Conservation (phyloP, 2,113 vertebrate species). For the Saccopteryx bilineata region DNA sequence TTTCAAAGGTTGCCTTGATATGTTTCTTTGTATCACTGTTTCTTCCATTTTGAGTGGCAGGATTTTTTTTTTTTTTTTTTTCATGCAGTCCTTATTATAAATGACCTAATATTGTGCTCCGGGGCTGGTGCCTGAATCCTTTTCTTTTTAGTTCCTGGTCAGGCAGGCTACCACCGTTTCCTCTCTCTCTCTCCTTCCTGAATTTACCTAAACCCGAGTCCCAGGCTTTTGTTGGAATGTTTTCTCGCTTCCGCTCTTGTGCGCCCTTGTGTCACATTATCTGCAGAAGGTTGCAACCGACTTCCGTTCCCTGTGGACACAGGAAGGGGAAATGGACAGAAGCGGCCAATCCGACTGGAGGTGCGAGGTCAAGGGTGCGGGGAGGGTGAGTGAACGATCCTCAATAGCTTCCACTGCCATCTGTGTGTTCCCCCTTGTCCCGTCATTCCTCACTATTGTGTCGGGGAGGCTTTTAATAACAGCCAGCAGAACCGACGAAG, state of each 20-base stretch:
- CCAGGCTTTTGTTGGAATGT: conserved; percentile 89
- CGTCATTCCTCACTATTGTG: conserved; percentile 80
- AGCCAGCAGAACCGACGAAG: conserved; percentile 84
- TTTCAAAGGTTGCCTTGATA: conserved; percentile 73
- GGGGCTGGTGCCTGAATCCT: conserved; percentile 77
- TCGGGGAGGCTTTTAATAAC: conserved; percentile 88
- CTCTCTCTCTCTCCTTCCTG: conserved; percentile 89
- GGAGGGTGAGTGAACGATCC: conserved; percentile 70
- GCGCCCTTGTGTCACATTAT: conserved; percentile 89
- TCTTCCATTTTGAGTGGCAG: conserved; percentile 80
- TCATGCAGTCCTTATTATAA: conserved; percentile 84
- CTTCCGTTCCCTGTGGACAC: conserved; percentile 89
- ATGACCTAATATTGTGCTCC: conserved; percentile 86
- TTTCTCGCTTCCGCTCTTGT: conserved; percentile 88
- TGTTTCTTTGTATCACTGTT: conserved; percentile 77
- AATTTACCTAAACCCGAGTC: conserved; percentile 88
- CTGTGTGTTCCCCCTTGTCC: conserved; percentile 70
- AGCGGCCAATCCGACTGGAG: conserved; percentile 86
- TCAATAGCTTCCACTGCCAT: conserved; percentile 78
- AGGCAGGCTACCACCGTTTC: conserved; percentile 86
- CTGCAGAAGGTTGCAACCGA: conserved; percentile 88
- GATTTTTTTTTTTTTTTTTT: conserved; percentile 79
- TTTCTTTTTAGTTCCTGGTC: conserved; percentile 85
- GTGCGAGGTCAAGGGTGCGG: conserved; percentile 87
- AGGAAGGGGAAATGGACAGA: conserved; percentile 91